Base-by-base conservation (phyloP, 2,888 invertebrate species). In the Anthophora plumipes region DNA sequence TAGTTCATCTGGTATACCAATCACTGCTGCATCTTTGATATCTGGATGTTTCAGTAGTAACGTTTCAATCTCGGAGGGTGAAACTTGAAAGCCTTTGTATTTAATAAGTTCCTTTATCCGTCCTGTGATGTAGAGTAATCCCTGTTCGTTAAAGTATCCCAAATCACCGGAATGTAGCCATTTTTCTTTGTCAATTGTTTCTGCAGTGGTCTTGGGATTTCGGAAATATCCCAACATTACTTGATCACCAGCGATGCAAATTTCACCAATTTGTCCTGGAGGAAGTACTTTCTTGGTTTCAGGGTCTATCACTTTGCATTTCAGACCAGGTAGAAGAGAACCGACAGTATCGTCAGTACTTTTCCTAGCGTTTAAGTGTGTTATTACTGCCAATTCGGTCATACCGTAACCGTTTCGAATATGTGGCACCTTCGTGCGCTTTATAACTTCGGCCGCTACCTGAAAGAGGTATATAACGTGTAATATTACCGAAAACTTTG, bases 381-480 rank as follows among this genome's bases (percentile, higher is more conserved):
- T 94, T 20, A 95, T 94, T 88, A 96, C 94, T 0, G 97, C 96
- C 22, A 96, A 95, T 93, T 97, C 97, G 4, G 97, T 97, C 93
- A 97, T 95, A 0, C 97, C 97, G 90, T 97, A 97, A 6, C 96
- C 97, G 92, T 97, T 96, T 31, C 95, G 95, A 66, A 96, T 94
- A 59, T 92, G 92, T 50, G 94, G 93, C 25, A 95, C 91, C 8
- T 94, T 94, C 43, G 93, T 83, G 14, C 95, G 95, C 83, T 94
- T 89, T 48, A 94, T 94, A 0, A 73, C 77, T 7, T 68, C 52
- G 1, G 41, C 1, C 1, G 22, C 39, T 1, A 85, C 1, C 86
- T 86, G 37, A n/a, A 57, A 70, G 0, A n/a, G 3, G 61, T 39
- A 57, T 1, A 20, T 20, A 50, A n/a, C n/a, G n/a, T n/a, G n/a